Conservation (phyloP, 2,888 invertebrate genomes). For the Ophonus ardosiacus region DNA sequence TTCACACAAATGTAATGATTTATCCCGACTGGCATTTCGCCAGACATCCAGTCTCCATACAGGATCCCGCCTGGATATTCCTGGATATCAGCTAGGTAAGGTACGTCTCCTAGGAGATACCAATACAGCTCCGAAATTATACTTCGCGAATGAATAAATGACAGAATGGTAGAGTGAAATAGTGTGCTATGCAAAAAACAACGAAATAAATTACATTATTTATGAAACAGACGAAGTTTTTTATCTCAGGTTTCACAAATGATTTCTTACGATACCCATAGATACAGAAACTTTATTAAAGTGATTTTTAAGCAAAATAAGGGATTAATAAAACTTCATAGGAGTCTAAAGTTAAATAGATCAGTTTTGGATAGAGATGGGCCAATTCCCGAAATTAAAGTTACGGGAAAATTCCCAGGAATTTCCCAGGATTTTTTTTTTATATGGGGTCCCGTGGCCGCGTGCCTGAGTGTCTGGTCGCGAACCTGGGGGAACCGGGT, state of each 20-base stretch:
- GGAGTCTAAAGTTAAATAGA: no score
- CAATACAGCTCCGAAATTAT: conserved; percentile 1
- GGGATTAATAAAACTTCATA: no score
- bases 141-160: conserved; percentile 15
- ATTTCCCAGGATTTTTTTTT: no score
- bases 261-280: no score
- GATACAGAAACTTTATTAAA: no score
- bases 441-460: no score
- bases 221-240: neutral
- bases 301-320: no score
- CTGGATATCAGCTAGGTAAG: conserved; percentile 7
- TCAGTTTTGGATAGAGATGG: no score
- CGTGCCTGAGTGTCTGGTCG: no score
- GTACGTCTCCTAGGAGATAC: neutral
- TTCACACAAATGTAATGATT: conserved; percentile 47
- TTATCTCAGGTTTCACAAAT: neutral
- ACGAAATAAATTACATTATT: neutral
- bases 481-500: no score
- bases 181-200: neutral
- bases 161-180: conserved; percentile 2
- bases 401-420: no score
- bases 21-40: conserved; percentile 25
- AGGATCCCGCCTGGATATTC: neutral
- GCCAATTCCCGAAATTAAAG: no score
- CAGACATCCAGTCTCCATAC: conserved; percentile 16